Conservation (phyloP, 2,888 invertebrate species). For the Acleris laterana region DNA sequence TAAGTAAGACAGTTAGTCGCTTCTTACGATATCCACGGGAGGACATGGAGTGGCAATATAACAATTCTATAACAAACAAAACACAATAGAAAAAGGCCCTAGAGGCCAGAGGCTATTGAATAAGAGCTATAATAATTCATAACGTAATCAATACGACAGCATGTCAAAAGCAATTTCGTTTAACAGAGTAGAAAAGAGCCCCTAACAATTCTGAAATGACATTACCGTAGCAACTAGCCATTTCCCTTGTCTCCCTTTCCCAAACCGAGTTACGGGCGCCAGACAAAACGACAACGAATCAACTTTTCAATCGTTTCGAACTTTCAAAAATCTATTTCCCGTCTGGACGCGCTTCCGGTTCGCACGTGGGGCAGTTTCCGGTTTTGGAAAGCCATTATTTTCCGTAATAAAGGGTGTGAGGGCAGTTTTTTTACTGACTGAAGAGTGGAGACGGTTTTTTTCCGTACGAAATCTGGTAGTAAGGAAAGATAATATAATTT, state of each 20-base stretch:
- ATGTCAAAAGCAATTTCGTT: too few species aligned
- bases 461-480: not conserved
- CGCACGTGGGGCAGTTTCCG: conserved; percentile 57
- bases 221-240: not conserved
- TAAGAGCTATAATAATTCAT: too few species aligned
- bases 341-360: conserved; percentile 72
- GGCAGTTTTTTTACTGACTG: conserved; percentile 7
- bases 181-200: too few species aligned
- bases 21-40: too few species aligned
- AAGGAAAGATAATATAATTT: too few species aligned
- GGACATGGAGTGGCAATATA: too few species aligned
- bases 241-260: conserved; percentile 9
- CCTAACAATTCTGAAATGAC: too few species aligned
- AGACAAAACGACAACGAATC: conserved; percentile 40
- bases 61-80: too few species aligned
- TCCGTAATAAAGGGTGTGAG: conserved; percentile 41
- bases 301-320: conserved; percentile 59
- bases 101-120: too few species aligned
- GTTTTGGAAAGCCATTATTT: conserved; percentile 64
- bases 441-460: not conserved
- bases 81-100: too few species aligned
- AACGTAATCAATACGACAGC: too few species aligned
- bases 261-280: conserved; percentile 11
- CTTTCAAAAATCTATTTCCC: conserved; percentile 81
- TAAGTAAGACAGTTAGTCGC: too few species aligned